Percentiles rank a stretch among this genome's conserved stretches.
Evolutionary conservation across 2,888 invertebrate species (phyloP).

Genomic region (Adineta ricciae): DNA sequence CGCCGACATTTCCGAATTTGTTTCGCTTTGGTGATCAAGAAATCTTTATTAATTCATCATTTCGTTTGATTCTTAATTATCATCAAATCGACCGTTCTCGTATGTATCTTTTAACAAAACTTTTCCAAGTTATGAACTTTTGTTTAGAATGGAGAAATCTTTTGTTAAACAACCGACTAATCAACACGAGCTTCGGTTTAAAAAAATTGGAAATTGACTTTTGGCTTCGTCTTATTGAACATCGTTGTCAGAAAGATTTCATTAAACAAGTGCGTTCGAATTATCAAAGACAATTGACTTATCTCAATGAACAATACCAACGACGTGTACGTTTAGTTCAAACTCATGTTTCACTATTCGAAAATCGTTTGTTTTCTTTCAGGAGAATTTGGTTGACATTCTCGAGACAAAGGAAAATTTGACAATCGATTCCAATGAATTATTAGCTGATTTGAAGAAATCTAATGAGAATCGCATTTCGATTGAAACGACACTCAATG

Average conservation of each 20-base stretch:
- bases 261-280: background rate
- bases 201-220: background rate
- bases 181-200: background rate
- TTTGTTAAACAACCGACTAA: background rate
- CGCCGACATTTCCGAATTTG: background rate
- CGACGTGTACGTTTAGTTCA: background rate
- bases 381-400: background rate
- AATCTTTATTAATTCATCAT: background rate
- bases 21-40: conserved; percentile 17
- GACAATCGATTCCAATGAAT: background rate
- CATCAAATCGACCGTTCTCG: background rate
- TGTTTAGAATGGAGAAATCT: background rate
- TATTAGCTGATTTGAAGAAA: background rate
- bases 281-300: background rate
- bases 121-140: background rate
- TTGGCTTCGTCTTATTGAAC: conserved; percentile 5
- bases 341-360: background rate
- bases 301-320: background rate
- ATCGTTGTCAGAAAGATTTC: background rate
- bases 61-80: background rate
- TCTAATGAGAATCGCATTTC: background rate
- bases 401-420: conserved; percentile 4
- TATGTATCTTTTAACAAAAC: background rate
- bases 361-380: background rate
- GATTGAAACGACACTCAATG: background rate